Evolutionary conservation across 2,113 vertebrate genomes (phyloP).

Genomic region (Tachuris rubrigastra): DNA sequence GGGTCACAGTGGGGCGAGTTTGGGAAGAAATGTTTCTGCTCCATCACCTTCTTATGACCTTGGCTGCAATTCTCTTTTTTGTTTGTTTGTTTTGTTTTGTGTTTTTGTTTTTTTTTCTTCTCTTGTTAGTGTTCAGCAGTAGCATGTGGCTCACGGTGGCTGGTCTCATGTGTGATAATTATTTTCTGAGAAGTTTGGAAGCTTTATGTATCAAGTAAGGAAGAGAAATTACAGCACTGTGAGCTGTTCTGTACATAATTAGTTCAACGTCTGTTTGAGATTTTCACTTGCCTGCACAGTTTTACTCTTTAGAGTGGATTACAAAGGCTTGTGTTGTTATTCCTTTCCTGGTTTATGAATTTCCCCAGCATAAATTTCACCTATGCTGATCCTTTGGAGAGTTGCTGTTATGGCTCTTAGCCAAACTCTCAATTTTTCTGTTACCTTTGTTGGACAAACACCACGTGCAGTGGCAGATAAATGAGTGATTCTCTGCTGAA

Average conservation of each 20-base stretch:
- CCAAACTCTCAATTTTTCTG: background rate
- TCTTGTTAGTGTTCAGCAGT: background rate
- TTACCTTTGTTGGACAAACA: background rate
- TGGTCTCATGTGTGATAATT: background rate
- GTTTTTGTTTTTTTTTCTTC: background rate
- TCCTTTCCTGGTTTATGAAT: background rate
- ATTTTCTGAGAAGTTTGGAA: background rate
- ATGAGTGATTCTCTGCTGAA: background rate
- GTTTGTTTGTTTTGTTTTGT: background rate
- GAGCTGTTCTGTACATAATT: background rate
- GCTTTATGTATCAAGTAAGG: background rate
- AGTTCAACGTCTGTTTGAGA: background rate
- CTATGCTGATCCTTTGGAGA: background rate
- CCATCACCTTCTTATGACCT: background rate
- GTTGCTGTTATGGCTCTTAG: background rate
- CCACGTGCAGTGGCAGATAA: background rate
- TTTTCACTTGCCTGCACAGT: fast-evolving
- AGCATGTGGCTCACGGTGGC: background rate
- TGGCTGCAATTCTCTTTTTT: background rate
- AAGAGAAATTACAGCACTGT: background rate
- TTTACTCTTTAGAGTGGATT: background rate
- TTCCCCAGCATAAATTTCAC: background rate
- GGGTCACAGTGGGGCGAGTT: background rate
- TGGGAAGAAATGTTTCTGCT: background rate
- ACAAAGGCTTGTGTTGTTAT: background rate